Evolutionary conservation across 1,140 invertebrate genomes (phyloP).

Genomic region (Tribolium madens): DNA sequence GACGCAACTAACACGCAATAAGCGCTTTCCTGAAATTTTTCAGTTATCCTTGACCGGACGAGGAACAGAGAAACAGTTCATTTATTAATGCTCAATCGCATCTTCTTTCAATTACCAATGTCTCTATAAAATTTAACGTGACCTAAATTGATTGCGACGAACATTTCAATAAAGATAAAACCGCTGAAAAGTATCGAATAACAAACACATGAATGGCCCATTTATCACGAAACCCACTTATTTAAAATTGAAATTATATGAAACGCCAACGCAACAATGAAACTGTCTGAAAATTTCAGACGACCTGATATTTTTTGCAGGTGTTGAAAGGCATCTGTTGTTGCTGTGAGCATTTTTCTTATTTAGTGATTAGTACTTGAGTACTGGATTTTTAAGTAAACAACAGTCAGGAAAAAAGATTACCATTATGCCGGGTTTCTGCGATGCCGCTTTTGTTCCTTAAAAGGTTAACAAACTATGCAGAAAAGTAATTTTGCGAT

Average conservation of each 20-base stretch:
- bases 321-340: background rate
- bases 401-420: slow-evolving; percentile 1
- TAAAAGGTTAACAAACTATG: slow-evolving; percentile 28
- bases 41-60: slow-evolving; percentile 9
- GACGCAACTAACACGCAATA: slow-evolving; percentile 1
- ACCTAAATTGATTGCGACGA: slow-evolving; percentile 22
- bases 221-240: background rate
- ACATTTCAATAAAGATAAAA: slow-evolving; percentile 16
- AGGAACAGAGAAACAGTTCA: background rate
- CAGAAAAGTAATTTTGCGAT: background rate
- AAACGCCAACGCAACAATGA: background rate
- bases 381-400: too few relatives aligned
- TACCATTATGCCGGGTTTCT: slow-evolving; percentile 1
- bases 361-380: background rate
- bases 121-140: slow-evolving; percentile 17
- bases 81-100: background rate
- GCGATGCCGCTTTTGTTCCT: slow-evolving; percentile 11
- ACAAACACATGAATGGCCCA: slow-evolving; percentile 30
- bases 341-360: background rate
- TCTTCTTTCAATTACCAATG: slow-evolving; percentile 15
- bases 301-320: background rate
- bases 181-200: slow-evolving; percentile 15
- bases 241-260: slow-evolving; percentile 11
- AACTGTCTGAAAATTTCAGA: background rate
- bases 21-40: background rate